Conservation (phyloP, 1,140 invertebrate genomes). For the Cyclargus thomasi region DNA sequence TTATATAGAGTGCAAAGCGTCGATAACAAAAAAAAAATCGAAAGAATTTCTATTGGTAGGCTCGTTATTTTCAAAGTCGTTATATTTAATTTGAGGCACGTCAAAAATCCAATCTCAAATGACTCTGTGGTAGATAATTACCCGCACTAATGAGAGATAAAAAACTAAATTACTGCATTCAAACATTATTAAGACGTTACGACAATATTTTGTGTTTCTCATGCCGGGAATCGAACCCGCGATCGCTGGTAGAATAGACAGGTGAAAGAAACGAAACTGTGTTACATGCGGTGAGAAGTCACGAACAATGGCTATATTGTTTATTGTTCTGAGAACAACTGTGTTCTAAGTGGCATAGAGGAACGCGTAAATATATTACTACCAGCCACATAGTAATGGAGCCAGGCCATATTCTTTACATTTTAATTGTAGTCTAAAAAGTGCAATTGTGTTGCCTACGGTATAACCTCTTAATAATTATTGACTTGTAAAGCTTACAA, state of each 20-base stretch:
- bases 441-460: too few species aligned
- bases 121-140: not conserved
- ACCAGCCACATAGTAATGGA: not conserved
- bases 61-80: not conserved
- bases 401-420: too few species aligned
- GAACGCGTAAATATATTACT: constrained; percentile 1
- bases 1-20: not conserved
- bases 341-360: constrained; percentile 4
- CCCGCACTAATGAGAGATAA: not conserved
- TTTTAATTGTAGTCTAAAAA: too few species aligned
- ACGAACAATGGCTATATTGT: constrained; percentile 8
- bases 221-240: constrained; percentile 5
- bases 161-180: not conserved
- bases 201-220: constrained; percentile 13
- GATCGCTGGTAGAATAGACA: not conserved
- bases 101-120: not conserved
- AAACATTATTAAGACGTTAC: constrained; percentile 3
- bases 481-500: too few species aligned
- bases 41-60: not conserved
- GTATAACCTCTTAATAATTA: too few species aligned
- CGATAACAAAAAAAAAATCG: not conserved
- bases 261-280: constrained; percentile 12
- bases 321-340: constrained; percentile 15
- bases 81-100: not conserved
- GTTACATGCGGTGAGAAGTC: not conserved